phyloP scores from a whole-genome alignment of 2,888 invertebrate species.

The Encarsia formosa region DNA sequence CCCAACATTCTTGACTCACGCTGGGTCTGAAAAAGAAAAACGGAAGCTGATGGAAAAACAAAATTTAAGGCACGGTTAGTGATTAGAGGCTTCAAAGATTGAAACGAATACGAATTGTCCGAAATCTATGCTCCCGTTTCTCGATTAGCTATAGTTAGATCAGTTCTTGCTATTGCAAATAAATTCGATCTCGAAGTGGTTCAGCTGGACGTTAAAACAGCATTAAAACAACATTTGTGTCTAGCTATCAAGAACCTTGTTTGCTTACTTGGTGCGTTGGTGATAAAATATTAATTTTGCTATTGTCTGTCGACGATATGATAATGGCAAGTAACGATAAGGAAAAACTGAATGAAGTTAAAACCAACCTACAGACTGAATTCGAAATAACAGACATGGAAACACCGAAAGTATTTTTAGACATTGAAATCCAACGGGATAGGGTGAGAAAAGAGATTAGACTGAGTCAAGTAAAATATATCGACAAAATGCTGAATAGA shows the following conservation, averaged over 20 bases:
- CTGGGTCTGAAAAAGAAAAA: not conserved
- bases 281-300: not conserved
- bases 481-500: no score
- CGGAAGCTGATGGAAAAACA: not conserved
- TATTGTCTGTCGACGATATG: slow-evolving; percentile 19
- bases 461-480: not conserved
- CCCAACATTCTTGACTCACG: no score
- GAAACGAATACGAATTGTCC: not conserved
- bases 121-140: slow-evolving; percentile 10
- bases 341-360: slow-evolving; percentile 15
- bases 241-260: not conserved
- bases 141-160: slow-evolving; percentile 8
- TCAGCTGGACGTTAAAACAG: not conserved
- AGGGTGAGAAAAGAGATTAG: not conserved
- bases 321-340: slow-evolving; percentile 17
- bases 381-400: no score
- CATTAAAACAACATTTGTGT: not conserved
- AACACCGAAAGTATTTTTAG: slow-evolving; percentile 7
- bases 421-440: not conserved
- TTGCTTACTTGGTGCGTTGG: not conserved
- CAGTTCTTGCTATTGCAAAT: no score
- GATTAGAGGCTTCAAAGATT: not conserved
- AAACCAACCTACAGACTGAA: not conserved
- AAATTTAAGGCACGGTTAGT: not conserved
- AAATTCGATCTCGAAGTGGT: no score